Conservation (phyloP, 2,113 vertebrate genomes). For the Protobothrops flavoviridis region DNA sequence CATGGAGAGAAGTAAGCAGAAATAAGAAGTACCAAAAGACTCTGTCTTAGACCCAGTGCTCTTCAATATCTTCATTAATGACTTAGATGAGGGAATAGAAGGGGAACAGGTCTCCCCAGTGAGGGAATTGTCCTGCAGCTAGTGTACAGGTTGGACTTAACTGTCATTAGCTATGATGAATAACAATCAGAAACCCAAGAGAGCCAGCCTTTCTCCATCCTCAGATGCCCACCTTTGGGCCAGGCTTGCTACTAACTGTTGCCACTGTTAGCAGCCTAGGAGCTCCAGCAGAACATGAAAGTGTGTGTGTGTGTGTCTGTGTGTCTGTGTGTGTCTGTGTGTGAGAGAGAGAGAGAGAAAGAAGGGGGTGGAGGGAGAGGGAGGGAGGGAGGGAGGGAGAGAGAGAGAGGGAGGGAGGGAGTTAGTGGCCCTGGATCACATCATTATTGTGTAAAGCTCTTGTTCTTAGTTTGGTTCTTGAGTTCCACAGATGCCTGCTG, state of each 20-base stretch:
- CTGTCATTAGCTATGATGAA: neutral
- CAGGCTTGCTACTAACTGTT: neutral
- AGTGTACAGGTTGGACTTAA: neutral
- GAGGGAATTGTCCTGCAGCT: neutral
- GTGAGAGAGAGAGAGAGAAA: too few relatives aligned
- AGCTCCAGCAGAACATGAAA: neutral
- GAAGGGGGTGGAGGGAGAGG: too few relatives aligned
- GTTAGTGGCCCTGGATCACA: neutral
- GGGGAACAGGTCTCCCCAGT: neutral
- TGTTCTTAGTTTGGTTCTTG: conserved; percentile 30
- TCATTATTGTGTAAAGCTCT: conserved; percentile 11
- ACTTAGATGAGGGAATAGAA: too few relatives aligned
- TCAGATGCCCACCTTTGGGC: neutral
- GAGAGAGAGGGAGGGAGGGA: neutral
- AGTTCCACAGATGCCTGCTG: conserved; percentile 21
- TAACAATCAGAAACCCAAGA: neutral
- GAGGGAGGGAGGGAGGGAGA: neutral
- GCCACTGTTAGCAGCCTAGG: neutral
- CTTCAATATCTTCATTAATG: too few relatives aligned
- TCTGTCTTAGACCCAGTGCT: too few relatives aligned
- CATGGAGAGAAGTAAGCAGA: too few relatives aligned
- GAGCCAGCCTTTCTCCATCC: neutral
- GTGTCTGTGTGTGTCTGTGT: too few relatives aligned
- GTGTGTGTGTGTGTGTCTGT: too few relatives aligned
- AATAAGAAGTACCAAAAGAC: too few relatives aligned